Percentiles rank a stretch among this genome's conserved stretches.
phyloP scores from a whole-genome alignment of 1,140 invertebrate species.

The Notospermus geniculatus region DNA sequence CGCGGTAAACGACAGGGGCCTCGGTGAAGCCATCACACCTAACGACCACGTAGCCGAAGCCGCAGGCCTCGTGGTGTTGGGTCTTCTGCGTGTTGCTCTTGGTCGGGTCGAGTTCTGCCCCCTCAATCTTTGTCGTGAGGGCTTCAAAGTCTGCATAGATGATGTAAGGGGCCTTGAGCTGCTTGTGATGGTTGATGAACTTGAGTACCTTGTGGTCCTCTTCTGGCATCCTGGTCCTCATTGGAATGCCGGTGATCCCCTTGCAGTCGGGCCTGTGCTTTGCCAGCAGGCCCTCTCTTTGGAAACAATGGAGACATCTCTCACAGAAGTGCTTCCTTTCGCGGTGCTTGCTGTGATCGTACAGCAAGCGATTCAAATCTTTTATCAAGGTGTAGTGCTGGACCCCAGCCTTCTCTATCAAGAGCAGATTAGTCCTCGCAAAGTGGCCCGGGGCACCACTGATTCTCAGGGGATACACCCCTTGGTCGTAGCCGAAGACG shows the following conservation, averaged over 20 bases:
- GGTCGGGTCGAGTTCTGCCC: not conserved
- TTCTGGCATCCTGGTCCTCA: slow-evolving; percentile 18
- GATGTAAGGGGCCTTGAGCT: slow-evolving; percentile 15
- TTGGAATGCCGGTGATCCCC: slow-evolving; percentile 18
- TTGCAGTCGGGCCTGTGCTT: slow-evolving; percentile 23
- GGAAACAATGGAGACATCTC: slow-evolving; percentile 19
- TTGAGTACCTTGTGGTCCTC: slow-evolving; percentile 2
- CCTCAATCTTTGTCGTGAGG: slow-evolving; percentile 17
- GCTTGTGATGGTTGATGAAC: slow-evolving; percentile 20
- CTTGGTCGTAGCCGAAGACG: slow-evolving; percentile 6
- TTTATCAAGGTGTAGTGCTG: slow-evolving; percentile 18
- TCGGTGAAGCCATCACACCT: too few species aligned
- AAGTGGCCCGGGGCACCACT: too few species aligned
- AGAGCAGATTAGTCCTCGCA: slow-evolving; percentile 8
- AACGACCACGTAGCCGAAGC: slow-evolving; percentile 16
- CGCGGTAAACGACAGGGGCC: too few species aligned
- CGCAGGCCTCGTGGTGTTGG: slow-evolving; percentile 10
- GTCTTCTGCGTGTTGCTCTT: slow-evolving; percentile 9
- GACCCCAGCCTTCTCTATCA: not conserved
- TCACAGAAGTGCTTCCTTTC: slow-evolving; percentile 22
- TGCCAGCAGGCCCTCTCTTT: slow-evolving; percentile 19
- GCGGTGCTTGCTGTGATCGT: slow-evolving; percentile 6
- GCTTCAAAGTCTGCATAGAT: slow-evolving; percentile 21
- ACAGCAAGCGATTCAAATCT: slow-evolving; percentile 14
- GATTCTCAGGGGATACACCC: not conserved